A percentile compares a stretch with the other conserved stretches of the same genome.
Evolutionary conservation across 2,113 vertebrate species (phyloP).

Genomic region (Solea solea): DNA sequence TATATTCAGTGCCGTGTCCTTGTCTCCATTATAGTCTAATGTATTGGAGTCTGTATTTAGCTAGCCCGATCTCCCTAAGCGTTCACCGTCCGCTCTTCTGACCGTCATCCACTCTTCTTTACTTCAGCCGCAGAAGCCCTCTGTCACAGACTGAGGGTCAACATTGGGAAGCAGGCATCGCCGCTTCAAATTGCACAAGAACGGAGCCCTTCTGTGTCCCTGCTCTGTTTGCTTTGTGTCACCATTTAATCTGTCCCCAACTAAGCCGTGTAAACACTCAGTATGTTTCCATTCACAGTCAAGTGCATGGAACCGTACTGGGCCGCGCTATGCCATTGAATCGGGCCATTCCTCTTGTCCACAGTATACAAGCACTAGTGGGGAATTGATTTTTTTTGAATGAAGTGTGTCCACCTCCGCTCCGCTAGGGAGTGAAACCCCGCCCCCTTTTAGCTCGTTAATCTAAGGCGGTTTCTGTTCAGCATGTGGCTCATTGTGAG

Average conservation of each 20-base stretch:
- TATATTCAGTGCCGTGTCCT: slow-evolving; percentile 36
- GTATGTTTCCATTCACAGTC: no score
- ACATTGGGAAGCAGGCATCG: slow-evolving; percentile 48
- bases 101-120: slow-evolving; percentile 2
- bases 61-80: slow-evolving; percentile 34
- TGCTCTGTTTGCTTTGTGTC: slow-evolving; percentile 44
- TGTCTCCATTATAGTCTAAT: slow-evolving; percentile 51
- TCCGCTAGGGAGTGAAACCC: no score
- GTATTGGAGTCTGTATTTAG: slow-evolving; percentile 50
- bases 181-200: slow-evolving; percentile 54
- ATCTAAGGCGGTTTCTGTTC: no score
- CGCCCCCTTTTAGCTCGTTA: no score
- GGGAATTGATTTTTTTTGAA: no score
- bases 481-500: no score
- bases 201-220: slow-evolving; percentile 21
- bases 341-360: no score
- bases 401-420: no score
- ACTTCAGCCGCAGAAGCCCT: slow-evolving; percentile 22
- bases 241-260: slow-evolving; percentile 48
- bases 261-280: no score
- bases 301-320: no score
- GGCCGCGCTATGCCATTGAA: no score
- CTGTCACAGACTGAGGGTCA: slow-evolving; percentile 64
- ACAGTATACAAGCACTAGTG: no score
- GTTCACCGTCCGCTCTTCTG: slow-evolving; percentile 15